Percentiles rank a stretch among this genome's conserved stretches.
phyloP scores from a whole-genome alignment of 2,888 invertebrate genomes.

The Sthenelais limicola region DNA sequence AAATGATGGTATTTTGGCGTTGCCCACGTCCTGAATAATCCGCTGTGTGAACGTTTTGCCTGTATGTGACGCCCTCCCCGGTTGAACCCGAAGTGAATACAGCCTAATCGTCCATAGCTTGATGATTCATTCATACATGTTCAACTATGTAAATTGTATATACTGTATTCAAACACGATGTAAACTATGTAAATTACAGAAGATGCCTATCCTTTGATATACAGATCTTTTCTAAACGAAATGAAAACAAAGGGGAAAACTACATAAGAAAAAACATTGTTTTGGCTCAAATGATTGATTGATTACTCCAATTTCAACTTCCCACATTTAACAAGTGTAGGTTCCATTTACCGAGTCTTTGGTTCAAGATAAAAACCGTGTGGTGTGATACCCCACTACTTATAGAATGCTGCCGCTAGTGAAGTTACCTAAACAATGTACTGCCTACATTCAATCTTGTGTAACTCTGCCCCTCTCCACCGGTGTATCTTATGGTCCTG shows the following conservation, averaged over 20 bases:
- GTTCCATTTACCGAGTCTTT: too few species aligned
- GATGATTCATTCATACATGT: slow-evolving; percentile 38
- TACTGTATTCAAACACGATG: slow-evolving; percentile 42
- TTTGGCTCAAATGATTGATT: slow-evolving; percentile 38
- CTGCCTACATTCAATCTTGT: neutral
- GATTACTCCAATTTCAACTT: too few species aligned
- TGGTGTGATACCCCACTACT: too few species aligned
- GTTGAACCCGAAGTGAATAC: slow-evolving; percentile 4
- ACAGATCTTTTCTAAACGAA: slow-evolving; percentile 31
- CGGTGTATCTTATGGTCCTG: slow-evolving; percentile 1
- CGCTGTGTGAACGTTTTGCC: slow-evolving; percentile 21
- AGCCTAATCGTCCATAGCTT: slow-evolving; percentile 38
- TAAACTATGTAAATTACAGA: slow-evolving; percentile 41
- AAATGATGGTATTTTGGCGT: slow-evolving; percentile 25
- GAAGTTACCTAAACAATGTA: neutral
- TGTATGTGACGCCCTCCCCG: slow-evolving; percentile 10
- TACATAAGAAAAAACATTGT: too few species aligned
- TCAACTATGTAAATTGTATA: slow-evolving; percentile 34
- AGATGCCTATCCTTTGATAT: slow-evolving; percentile 39
- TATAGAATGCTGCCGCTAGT: too few species aligned
- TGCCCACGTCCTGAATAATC: neutral
- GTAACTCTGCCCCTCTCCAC: slow-evolving; percentile 36
- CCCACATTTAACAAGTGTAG: too few species aligned
- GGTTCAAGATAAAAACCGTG: too few species aligned
- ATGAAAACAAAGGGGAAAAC: too few species aligned